Percentiles rank a stretch among this genome's conserved stretches.
Conservation (phyloP, 37 sponge, comb jelly and placozoan species). For the Geodia barretti region DNA sequence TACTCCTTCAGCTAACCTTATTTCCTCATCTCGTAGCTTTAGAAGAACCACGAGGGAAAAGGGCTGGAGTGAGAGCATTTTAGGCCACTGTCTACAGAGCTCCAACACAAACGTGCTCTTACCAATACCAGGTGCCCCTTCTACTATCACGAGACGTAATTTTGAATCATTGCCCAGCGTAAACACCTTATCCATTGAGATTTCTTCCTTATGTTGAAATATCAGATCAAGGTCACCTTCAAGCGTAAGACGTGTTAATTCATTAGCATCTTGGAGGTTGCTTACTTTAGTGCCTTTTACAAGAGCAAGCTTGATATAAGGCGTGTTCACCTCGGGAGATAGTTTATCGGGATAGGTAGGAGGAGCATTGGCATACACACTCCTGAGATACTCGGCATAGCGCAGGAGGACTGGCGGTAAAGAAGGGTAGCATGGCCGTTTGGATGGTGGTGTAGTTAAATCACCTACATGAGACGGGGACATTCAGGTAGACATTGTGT, state of each 20-base stretch:
- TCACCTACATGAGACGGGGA: no score
- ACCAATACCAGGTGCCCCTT: constrained; percentile 7
- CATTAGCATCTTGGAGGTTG: background rate
- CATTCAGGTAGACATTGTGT: no score
- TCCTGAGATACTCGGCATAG: background rate
- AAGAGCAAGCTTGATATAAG: background rate
- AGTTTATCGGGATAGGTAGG: background rate
- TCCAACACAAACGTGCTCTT: constrained; percentile 13
- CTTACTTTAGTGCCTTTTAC: background rate
- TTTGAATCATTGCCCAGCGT: background rate
- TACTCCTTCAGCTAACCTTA: background rate
- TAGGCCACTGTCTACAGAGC: constrained; percentile 2
- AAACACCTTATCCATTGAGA: background rate
- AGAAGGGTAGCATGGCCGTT: no score
- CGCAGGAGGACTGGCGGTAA: background rate
- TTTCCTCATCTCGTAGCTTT: background rate
- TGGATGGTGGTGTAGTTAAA: no score
- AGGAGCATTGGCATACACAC: background rate
- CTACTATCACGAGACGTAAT: background rate
- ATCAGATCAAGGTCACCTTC: background rate
- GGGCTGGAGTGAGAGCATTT: background rate
- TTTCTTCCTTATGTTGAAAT: background rate
- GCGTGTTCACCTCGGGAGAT: background rate
- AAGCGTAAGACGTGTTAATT: background rate
- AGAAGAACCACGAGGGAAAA: constrained; percentile 1